Evolutionary conservation across 2,888 invertebrate genomes (phyloP).

Genomic region (Physocephala rufipes): DNA sequence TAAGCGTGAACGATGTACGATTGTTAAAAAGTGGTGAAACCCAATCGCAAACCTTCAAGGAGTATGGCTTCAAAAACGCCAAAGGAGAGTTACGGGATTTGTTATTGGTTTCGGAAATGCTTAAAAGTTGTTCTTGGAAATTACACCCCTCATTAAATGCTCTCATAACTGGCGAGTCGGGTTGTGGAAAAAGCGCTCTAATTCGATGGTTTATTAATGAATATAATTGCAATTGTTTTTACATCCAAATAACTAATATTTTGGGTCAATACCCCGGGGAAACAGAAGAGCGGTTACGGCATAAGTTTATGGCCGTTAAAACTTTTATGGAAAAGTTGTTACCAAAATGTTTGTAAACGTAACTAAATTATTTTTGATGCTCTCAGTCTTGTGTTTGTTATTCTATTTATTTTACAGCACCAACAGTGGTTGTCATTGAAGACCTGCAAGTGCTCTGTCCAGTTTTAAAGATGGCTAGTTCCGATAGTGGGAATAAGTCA

Average conservation of each 20-base stretch:
- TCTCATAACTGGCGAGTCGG: slow-evolving; percentile 67
- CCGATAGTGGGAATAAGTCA: slow-evolving; percentile 58
- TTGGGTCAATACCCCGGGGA: slow-evolving; percentile 68
- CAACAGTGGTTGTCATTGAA: slow-evolving; percentile 65
- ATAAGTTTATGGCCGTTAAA: slow-evolving; percentile 66
- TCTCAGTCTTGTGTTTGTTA: not conserved
- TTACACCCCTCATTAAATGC: slow-evolving; percentile 47
- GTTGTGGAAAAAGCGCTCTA: slow-evolving; percentile 71
- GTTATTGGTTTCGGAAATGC: slow-evolving; percentile 54
- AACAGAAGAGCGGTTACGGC: slow-evolving; percentile 66
- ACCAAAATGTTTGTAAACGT: slow-evolving; percentile 45
- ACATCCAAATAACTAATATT: slow-evolving; percentile 65
- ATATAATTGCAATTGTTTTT: slow-evolving; percentile 66
- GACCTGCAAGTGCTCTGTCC: slow-evolving; percentile 67
- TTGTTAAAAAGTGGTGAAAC: slow-evolving; percentile 37
- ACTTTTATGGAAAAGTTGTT: slow-evolving; percentile 55
- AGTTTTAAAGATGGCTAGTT: slow-evolving; percentile 49
- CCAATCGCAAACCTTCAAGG: slow-evolving; percentile 16
- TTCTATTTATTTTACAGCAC: slow-evolving; percentile 49
- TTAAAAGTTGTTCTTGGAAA: slow-evolving; percentile 45
- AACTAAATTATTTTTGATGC: not conserved
- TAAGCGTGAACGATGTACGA: slow-evolving; percentile 52
- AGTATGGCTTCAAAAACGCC: slow-evolving; percentile 52
- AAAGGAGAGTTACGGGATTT: slow-evolving; percentile 52
- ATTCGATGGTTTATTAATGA: slow-evolving; percentile 67